phyloP scores from a whole-genome alignment of 2,113 vertebrate species.

The Empidonax traillii region DNA sequence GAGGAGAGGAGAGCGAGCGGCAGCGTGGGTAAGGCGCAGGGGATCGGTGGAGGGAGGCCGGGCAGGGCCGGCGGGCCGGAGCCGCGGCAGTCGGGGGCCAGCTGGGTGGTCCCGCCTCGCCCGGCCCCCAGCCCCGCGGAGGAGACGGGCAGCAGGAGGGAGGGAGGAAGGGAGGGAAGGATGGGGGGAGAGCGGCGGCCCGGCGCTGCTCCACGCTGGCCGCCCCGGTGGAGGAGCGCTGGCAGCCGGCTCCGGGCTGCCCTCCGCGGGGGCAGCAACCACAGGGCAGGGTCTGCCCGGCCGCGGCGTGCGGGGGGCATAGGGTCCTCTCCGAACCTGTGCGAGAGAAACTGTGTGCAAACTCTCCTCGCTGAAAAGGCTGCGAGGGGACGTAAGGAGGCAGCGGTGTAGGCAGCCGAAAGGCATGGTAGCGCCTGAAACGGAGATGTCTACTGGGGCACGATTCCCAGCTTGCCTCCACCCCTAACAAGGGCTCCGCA shows the following conservation, averaged over 20 bases:
- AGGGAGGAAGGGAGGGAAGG: neutral
- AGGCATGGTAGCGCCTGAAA: neutral
- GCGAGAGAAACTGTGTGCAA: neutral
- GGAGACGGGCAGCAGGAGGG: neutral
- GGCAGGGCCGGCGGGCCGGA: neutral
- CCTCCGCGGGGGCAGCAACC: neutral
- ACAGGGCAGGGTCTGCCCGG: neutral
- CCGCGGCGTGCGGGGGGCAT: neutral
- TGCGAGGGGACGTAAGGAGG: neutral
- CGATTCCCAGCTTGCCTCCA: neutral
- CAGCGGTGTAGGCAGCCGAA: no score
- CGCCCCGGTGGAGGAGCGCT: neutral
- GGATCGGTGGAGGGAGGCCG: neutral
- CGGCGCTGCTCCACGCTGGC: neutral
- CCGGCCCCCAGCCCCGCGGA: neutral
- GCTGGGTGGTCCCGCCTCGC: slow-evolving; percentile 22
- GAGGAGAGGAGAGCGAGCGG: neutral
- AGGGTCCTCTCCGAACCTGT: neutral
- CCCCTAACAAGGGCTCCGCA: neutral
- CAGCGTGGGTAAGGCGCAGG: neutral
- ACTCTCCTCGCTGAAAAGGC: neutral
- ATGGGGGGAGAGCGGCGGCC: neutral
- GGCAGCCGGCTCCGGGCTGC: neutral
- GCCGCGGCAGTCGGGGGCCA: neutral
- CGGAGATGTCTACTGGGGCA: neutral